Conservation (phyloP, 2,888 invertebrate species). For the Ormyrus rosae region DNA sequence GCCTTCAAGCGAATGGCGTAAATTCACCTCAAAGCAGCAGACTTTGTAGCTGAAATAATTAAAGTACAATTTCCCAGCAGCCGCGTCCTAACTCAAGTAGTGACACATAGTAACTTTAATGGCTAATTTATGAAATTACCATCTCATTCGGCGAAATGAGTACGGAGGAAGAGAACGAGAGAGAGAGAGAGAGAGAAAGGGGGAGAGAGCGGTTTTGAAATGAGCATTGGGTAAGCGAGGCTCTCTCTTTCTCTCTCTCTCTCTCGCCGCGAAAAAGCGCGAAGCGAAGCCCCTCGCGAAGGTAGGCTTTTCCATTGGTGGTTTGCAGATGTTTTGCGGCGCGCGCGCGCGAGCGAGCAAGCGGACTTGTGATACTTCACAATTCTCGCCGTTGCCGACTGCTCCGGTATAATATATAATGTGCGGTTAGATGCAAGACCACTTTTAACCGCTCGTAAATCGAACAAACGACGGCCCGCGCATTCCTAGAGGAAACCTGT, state of each 20-base stretch:
- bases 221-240: neutral
- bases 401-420: slow-evolving; percentile 62
- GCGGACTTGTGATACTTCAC: slow-evolving; percentile 52
- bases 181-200: too few species aligned
- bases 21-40: neutral
- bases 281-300: slow-evolving; percentile 12
- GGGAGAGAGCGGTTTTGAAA: slow-evolving; percentile 12
- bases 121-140: slow-evolving; percentile 43
- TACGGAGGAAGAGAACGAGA: neutral
- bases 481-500: slow-evolving; percentile 70
- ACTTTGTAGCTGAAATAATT: slow-evolving; percentile 25
- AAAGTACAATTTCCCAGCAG: slow-evolving; percentile 33
- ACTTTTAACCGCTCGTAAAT: slow-evolving; percentile 67
- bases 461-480: slow-evolving; percentile 63
- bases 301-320: slow-evolving; percentile 51
- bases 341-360: neutral
- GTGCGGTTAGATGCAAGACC: slow-evolving; percentile 64
- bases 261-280: neutral
- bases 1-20: neutral
- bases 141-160: slow-evolving; percentile 28
- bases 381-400: slow-evolving; percentile 45
- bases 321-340: slow-evolving; percentile 28
- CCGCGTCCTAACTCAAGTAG: neutral
- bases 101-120: slow-evolving; percentile 36
- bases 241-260: neutral